Percentiles rank a stretch among this genome's conserved stretches.
These are phyloP conservation scores for Xenopus borealis DNA, from an alignment of 2,113 vertebrate genomes.

Conservation along the genomic window DNA sequence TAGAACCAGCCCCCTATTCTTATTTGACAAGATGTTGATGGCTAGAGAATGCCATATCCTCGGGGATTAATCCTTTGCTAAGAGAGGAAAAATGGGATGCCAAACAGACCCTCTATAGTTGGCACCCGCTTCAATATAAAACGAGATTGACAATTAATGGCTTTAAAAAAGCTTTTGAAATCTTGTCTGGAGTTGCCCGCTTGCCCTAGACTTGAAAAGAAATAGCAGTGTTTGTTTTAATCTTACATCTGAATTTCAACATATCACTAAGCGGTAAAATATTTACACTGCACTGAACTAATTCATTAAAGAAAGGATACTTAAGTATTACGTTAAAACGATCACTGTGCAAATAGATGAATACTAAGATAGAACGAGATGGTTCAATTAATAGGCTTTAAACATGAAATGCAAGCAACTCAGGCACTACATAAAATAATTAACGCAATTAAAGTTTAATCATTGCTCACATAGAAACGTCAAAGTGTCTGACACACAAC, in stretches of 20 bases:
- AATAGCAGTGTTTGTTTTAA: conserved; percentile 15
- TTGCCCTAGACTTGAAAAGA: conserved; percentile 23
- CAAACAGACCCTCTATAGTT: conserved; percentile 38
- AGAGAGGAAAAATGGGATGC: conserved; percentile 36
- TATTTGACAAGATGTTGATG: conserved; percentile 46
- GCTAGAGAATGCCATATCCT: conserved; percentile 42
- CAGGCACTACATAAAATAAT: background rate
- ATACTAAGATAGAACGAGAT: background rate
- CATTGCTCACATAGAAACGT: conserved; percentile 9
- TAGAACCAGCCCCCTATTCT: conserved; percentile 40
- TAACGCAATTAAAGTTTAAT: conserved; percentile 17
- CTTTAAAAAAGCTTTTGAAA: conserved; percentile 33
- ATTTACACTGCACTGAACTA: background rate
- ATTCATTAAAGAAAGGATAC: background rate
- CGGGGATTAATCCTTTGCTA: conserved; percentile 42
- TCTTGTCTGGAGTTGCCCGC: conserved; percentile 24
- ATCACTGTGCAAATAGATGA: background rate
- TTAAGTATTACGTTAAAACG: background rate
- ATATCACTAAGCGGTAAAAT: conserved; percentile 20
- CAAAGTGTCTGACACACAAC: conserved; percentile 15
- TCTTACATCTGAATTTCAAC: conserved; percentile 13
- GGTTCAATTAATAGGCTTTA: background rate
- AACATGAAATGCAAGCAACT: background rate
- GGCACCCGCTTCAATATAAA: conserved; percentile 32
- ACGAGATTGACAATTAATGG: conserved; percentile 38